phyloP scores from a whole-genome alignment of 2,113 vertebrate species.

The Dipodomys stephensi region DNA sequence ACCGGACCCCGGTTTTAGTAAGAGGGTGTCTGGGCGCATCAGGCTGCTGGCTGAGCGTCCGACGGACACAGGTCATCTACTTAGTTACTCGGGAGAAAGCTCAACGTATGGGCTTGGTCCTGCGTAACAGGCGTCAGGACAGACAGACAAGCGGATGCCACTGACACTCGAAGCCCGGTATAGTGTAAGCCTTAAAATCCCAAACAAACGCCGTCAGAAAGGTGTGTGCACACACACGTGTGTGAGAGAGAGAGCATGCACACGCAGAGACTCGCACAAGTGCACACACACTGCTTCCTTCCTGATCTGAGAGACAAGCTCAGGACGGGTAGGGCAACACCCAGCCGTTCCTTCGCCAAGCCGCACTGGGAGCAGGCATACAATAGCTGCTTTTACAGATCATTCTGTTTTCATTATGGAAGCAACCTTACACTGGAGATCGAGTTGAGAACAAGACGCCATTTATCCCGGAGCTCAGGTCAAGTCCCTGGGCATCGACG shows the following conservation, averaged over 20 bases:
- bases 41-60: no score
- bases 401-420: constrained; percentile 27
- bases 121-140: no score
- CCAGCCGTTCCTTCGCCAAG: background rate
- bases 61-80: no score
- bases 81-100: no score
- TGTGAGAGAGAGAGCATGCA: background rate
- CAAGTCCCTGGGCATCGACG: constrained; percentile 1
- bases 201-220: background rate
- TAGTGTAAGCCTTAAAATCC: no score
- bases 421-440: constrained; percentile 2
- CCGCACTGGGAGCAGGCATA: background rate
- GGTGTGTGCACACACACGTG: background rate
- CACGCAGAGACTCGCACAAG: no score
- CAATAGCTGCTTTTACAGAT: background rate
- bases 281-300: background rate
- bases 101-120: no score
- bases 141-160: background rate
- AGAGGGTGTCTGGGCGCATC: background rate
- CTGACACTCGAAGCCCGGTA: background rate
- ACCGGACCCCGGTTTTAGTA: background rate
- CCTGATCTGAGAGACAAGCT: background rate
- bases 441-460: background rate
- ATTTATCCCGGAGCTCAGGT: background rate
- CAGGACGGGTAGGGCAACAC: background rate